phyloP scores from a whole-genome alignment of 2,113 vertebrate species.

The Microcebus jonahi region DNA sequence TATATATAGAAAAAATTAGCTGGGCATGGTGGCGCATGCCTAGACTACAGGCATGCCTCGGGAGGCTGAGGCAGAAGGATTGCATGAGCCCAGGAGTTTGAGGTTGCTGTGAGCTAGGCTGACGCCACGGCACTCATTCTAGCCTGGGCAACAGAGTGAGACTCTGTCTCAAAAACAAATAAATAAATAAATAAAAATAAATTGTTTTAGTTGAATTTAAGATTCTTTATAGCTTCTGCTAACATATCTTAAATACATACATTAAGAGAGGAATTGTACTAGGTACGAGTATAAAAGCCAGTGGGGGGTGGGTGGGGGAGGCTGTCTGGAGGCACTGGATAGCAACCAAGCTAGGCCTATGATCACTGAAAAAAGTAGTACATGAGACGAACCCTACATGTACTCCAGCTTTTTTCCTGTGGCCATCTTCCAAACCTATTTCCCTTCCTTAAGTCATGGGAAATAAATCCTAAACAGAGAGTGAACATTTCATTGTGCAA shows the following conservation, averaged over 20 bases:
- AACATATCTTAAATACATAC: background rate
- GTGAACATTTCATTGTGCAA: background rate
- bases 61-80: too few relatives aligned
- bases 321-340: background rate
- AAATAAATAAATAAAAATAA: too few relatives aligned
- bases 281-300: slow-evolving; percentile 6
- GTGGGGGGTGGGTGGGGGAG: background rate
- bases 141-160: too few relatives aligned
- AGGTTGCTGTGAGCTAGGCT: too few relatives aligned
- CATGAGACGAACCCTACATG: background rate
- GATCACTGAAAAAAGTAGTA: background rate
- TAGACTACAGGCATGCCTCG: too few relatives aligned
- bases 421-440: background rate
- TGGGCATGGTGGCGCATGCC: too few relatives aligned
- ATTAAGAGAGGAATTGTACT: background rate
- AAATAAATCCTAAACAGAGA: slow-evolving; percentile 35
- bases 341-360: background rate
- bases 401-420: background rate
- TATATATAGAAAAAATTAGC: too few relatives aligned
- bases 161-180: too few relatives aligned
- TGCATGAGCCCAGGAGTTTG: too few relatives aligned
- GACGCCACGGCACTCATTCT: too few relatives aligned
- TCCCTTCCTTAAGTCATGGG: background rate
- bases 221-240: background rate
- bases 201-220: slow-evolving; percentile 31